A percentile compares a stretch with the other conserved stretches of the same genome.
These are phyloP conservation scores for Solea senegalensis DNA, from an alignment of 2,113 vertebrate species.

Conservation along the genomic window DNA sequence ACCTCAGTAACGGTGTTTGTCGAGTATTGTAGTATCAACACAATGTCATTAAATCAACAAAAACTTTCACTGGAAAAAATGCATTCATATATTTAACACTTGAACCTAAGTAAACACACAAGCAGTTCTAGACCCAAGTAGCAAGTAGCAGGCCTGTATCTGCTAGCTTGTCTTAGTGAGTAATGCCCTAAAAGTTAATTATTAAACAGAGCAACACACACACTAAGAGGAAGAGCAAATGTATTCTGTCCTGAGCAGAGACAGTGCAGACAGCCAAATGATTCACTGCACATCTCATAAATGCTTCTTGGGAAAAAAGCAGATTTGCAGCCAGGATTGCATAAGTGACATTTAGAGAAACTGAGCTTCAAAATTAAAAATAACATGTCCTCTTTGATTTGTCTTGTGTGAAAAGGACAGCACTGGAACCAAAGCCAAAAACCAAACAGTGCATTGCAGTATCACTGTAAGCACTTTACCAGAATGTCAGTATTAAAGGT, in stretches of 20 bases:
- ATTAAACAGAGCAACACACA: conserved; percentile 50
- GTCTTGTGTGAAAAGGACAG: not conserved
- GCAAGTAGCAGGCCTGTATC: conserved; percentile 4
- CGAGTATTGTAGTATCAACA: not conserved
- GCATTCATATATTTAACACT: not conserved
- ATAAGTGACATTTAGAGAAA: conserved; percentile 33
- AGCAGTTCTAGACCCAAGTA: not conserved
- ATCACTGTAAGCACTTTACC: not conserved
- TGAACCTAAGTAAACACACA: conserved; percentile 1
- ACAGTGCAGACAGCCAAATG: conserved; percentile 1
- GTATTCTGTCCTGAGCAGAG: conserved; percentile 25
- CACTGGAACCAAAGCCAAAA: conserved; percentile 3
- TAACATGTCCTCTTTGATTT: conserved; percentile 19
- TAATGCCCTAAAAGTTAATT: conserved; percentile 57
- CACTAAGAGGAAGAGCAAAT: conserved; percentile 32
- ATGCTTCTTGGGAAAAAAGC: conserved; percentile 11
- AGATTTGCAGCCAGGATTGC: conserved; percentile 7
- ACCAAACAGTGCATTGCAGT: not conserved
- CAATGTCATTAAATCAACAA: conserved; percentile 1
- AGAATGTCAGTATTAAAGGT: not conserved
- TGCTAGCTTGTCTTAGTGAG: conserved; percentile 29
- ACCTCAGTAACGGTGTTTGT: not conserved
- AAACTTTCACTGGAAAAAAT: not conserved
- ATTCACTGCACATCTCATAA: conserved; percentile 13
- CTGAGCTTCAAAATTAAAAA: conserved; percentile 19